Percentiles rank a stretch among this genome's conserved stretches.
Conservation (phyloP, 2,113 vertebrate species). For the Gallinago media region DNA sequence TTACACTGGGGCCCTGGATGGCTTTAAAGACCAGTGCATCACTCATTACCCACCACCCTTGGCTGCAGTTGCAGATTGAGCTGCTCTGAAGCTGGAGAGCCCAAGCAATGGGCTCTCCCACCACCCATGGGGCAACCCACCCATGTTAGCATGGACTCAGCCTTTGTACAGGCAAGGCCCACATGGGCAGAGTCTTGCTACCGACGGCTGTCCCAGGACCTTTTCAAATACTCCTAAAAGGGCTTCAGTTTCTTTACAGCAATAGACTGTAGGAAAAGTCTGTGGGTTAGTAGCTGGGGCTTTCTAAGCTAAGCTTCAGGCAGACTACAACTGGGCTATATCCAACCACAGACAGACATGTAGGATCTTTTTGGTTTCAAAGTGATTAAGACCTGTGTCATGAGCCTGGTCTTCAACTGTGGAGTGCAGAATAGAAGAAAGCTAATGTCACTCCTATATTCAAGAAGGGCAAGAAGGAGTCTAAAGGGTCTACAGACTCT, state of each 20-base stretch:
- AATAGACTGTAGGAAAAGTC: not conserved
- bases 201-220: not conserved
- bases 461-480: not conserved
- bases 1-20: not conserved
- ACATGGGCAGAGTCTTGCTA: not conserved
- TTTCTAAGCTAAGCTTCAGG: not conserved
- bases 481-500: not conserved
- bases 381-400: not conserved
- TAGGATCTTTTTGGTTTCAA: not conserved
- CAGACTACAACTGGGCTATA: not conserved
- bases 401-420: not conserved
- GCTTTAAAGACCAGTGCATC: not conserved
- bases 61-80: not conserved
- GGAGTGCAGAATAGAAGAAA: not conserved
- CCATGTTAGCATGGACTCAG: not conserved
- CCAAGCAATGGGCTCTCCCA: no score
- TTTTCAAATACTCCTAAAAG: not conserved
- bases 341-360: not conserved
- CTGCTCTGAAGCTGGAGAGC: not conserved
- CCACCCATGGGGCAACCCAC: no score
- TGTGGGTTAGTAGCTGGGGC: not conserved
- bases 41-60: not conserved
- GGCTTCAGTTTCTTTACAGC: not conserved
- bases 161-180: not conserved
- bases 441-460: not conserved